phyloP scores from a whole-genome alignment of 2,888 invertebrate genomes.

The Drosophila histrio region DNA sequence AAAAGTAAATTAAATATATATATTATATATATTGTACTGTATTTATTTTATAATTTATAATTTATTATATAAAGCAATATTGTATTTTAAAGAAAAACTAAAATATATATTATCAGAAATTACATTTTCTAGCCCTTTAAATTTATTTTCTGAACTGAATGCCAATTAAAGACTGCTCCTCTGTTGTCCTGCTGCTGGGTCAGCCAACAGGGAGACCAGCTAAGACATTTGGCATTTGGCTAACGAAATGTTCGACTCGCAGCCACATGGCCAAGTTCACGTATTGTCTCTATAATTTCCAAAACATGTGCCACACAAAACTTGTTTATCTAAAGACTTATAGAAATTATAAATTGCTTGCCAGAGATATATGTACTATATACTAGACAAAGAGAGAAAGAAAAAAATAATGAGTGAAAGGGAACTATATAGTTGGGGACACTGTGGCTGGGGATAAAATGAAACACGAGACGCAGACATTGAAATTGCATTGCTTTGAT shows the following conservation, averaged over 20 bases:
- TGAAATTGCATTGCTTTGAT: constrained; percentile 79
- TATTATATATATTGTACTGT: neutral
- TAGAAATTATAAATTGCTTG: constrained; percentile 32
- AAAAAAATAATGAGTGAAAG: neutral
- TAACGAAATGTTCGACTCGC: constrained; percentile 5
- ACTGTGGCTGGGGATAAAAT: constrained; percentile 31
- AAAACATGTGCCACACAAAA: constrained; percentile 31
- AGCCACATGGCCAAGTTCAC: constrained; percentile 20
- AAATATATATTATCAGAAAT: neutral
- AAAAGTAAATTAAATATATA: too few relatives aligned
- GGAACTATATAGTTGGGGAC: neutral
- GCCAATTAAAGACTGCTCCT: neutral
- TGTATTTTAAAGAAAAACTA: neutral
- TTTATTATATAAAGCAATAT: too few relatives aligned
- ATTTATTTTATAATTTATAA: neutral
- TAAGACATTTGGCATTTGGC: constrained; percentile 1
- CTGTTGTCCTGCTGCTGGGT: neutral
- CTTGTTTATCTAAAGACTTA: constrained; percentile 20
- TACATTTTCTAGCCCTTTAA: neutral
- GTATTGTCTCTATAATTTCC: constrained; percentile 30
- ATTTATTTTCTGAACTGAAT: neutral
- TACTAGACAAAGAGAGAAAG: neutral
- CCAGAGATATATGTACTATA: too few relatives aligned
- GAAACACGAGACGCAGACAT: constrained; percentile 74
- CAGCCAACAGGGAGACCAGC: neutral